Conservation (phyloP, 2,113 vertebrate species). For the Mus spicilegus region DNA sequence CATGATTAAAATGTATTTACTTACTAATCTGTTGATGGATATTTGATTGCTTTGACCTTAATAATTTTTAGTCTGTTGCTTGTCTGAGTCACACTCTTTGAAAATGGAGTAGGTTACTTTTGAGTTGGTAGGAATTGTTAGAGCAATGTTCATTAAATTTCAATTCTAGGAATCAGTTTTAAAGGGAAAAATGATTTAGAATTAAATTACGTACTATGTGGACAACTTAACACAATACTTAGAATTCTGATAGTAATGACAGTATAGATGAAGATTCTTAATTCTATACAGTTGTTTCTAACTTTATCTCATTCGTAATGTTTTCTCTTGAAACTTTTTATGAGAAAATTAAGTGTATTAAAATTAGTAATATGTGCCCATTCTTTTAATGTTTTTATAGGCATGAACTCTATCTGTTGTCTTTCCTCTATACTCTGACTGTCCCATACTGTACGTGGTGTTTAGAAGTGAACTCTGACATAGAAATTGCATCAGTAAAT, state of each 20-base stretch:
- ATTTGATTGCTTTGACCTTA: not conserved
- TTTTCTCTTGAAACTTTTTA: not conserved
- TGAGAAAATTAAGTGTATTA: not conserved
- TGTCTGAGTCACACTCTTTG: not conserved
- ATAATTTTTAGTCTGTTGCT: not conserved
- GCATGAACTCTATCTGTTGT: not conserved
- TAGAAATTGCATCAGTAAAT: not conserved
- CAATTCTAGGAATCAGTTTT: not conserved
- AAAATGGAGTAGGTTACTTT: not conserved
- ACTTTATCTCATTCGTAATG: not conserved
- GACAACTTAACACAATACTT: not conserved
- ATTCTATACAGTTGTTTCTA: not conserved
- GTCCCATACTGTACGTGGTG: not conserved
- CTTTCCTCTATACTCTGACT: not conserved
- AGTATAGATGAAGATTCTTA: not conserved
- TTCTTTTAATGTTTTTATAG: not conserved
- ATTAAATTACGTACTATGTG: not conserved
- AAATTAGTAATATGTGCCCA: not conserved
- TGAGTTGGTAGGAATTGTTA: not conserved
- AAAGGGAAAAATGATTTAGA: not conserved
- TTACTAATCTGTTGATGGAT: not conserved
- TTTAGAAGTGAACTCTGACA: not conserved
- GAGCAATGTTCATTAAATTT: not conserved
- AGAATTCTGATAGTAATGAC: not conserved
- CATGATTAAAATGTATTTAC: not conserved